Percentiles rank a stretch among this genome's conserved stretches.
phyloP scores from a whole-genome alignment of 2,888 invertebrate genomes.

The Cyrtodaria siliqua region DNA sequence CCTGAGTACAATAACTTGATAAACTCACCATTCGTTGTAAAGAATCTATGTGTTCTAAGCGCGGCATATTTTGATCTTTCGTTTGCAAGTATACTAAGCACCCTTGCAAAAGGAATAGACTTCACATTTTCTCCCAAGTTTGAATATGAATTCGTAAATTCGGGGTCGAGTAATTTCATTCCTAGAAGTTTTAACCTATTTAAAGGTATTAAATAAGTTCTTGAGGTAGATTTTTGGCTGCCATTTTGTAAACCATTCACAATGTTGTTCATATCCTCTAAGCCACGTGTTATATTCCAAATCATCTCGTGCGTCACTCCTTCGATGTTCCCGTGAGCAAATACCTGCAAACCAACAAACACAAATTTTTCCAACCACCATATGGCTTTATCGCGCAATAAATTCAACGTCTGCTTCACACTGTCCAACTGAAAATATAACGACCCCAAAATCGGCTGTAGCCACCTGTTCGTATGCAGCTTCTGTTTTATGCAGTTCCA shows the following conservation, averaged over 20 bases:
- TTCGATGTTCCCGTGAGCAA: constrained; percentile 83
- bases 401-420: constrained; percentile 72
- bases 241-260: constrained; percentile 71
- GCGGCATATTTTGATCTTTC: constrained; percentile 84
- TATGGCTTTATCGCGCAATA: constrained; percentile 78
- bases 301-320: constrained; percentile 81
- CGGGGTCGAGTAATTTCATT: neutral
- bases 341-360: constrained; percentile 83
- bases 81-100: constrained; percentile 81
- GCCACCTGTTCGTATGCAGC: constrained; percentile 80
- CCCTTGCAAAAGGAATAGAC: constrained; percentile 79
- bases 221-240: constrained; percentile 42
- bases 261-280: constrained; percentile 85
- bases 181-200: neutral
- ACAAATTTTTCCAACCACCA: constrained; percentile 83
- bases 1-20: constrained; percentile 72
- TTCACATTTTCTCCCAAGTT: constrained; percentile 69
- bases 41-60: constrained; percentile 81
- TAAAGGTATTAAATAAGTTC: constrained; percentile 19
- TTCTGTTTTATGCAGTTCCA: constrained; percentile 84
- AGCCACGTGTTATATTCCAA: constrained; percentile 84
- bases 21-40: constrained; percentile 81
- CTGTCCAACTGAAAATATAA: constrained; percentile 79
- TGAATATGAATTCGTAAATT: constrained; percentile 24
- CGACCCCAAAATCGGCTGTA: constrained; percentile 76